Evolutionary conservation across 2,888 invertebrate species (phyloP), one percentile per base, ranked within the genome.

Genomic region (Lobophora halterata): DNA sequence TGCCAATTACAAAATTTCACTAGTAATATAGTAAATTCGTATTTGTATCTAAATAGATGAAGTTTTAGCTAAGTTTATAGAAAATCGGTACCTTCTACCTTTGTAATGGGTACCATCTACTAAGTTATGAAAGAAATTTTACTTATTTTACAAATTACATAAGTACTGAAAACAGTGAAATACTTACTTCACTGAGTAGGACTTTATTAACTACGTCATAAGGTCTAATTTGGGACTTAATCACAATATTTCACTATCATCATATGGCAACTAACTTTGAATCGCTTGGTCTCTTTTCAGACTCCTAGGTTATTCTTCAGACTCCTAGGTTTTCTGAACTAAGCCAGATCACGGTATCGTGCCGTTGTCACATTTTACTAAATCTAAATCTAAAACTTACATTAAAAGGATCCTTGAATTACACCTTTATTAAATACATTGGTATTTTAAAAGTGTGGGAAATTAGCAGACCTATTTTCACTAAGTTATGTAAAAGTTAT

Each of bases 21-120:
- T 80, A 77, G 60, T n/a, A n/a, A n/a, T n/a, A n/a, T n/a, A n/a
- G n/a, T 82, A 82, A 81, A 81, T 82, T 82, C 82, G 81, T 79
- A 67, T 52, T 54, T 73, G 66, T 69, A 71, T 66, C 65, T 58
- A 61, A 61, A 52, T 54, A 47, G 51, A 51, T 28, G 26, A 29
- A 13, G 28, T 13, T 23, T 9, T 27, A 27, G 36, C 33, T 18
- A 17, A 12, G 12, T 23, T 19, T 5, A 10, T 9, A 13, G 4
- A 3, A 26, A 2, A 16, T 21, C 20, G 21, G 11, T 14, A 11
- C 9, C 2, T 19, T 11, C 9, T 24, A 31, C 5, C 21, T 14
- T 26, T n/a, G 17, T 1, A 28, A n/a, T n/a, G n/a, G n/a, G n/a
- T n/a, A n/a, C n/a, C n/a, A n/a, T n/a, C n/a, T n/a, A n/a, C n/a